Conservation (phyloP, 2,797 vertebrate species). For the Fringilla coelebs region DNA sequence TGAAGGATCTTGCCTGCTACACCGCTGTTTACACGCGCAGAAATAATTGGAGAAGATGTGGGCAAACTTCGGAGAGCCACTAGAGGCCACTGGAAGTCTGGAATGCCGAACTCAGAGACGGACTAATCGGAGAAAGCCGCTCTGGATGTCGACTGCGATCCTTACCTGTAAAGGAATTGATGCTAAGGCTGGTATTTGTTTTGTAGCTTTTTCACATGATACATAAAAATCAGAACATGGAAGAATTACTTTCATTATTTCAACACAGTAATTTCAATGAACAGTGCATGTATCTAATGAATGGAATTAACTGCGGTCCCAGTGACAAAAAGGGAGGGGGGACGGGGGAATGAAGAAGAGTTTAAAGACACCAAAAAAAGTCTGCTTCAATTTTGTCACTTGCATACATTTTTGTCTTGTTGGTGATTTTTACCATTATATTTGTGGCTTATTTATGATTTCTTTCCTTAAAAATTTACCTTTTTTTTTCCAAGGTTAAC, state of each 20-base stretch:
- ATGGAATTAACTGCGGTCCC: not conserved
- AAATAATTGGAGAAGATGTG: not conserved
- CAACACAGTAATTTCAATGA: not conserved
- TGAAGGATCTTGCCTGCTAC: not conserved
- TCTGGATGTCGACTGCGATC: not conserved
- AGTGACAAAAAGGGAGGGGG: accelerated
- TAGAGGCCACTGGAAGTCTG: conserved; percentile 35
- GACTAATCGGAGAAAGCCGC: not conserved
- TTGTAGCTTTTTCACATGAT: not conserved
- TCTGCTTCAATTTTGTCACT: not conserved
- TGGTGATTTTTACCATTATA: not conserved
- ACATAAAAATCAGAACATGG: not conserved
- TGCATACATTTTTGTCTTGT: not conserved
- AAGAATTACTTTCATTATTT: not conserved
- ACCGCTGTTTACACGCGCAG: not conserved
- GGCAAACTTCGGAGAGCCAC: not conserved
- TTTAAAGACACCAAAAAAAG: not conserved
- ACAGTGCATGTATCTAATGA: not conserved
- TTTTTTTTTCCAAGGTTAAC: not conserved
- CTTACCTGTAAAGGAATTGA: not conserved
- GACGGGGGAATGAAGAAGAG: not conserved
- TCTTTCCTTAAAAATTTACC: not conserved
- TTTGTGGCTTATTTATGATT: not conserved
- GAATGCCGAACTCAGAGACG: not conserved
- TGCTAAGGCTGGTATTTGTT: not conserved